A percentile compares a stretch with the other conserved stretches of the same genome.
These are phyloP conservation scores for Netta rufina DNA, from an alignment of 2,797 vertebrate genomes.

Conservation along the genomic window DNA sequence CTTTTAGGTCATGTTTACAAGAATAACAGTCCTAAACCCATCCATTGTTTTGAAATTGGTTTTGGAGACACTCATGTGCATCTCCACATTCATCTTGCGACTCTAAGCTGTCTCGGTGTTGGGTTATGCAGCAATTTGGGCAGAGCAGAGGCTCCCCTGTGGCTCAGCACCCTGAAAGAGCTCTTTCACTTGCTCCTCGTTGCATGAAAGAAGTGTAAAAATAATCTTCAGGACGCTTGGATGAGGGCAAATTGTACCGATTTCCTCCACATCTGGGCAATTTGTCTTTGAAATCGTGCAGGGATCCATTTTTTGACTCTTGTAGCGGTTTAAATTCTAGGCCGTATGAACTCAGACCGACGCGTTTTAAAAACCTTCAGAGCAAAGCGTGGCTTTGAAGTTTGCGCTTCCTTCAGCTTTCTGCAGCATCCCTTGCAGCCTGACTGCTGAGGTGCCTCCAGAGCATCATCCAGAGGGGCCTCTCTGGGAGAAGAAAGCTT, in stretches of 20 bases:
- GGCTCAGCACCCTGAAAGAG: not conserved
- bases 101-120: not conserved
- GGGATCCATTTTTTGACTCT: not conserved
- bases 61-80: not conserved
- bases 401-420: fast-evolving
- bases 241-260: not conserved
- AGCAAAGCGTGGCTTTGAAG: not conserved
- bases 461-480: not conserved
- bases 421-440: not conserved
- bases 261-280: not conserved
- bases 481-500: not conserved
- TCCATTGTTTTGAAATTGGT: not conserved
- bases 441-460: not conserved
- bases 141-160: not conserved
- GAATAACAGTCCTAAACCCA: not conserved
- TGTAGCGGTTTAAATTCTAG: not conserved
- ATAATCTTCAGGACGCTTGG: not conserved
- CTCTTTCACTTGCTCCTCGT: not conserved
- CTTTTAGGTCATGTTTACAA: not conserved
- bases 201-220: not conserved
- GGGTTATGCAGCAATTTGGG: not conserved
- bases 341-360: not conserved
- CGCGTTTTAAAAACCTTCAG: not conserved
- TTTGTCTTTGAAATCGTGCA: not conserved
- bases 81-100: not conserved